Evolutionary conservation across 2,113 vertebrate species (phyloP), one percentile per base, ranked within the genome.

Genomic region (Hippolais icterina): DNA sequence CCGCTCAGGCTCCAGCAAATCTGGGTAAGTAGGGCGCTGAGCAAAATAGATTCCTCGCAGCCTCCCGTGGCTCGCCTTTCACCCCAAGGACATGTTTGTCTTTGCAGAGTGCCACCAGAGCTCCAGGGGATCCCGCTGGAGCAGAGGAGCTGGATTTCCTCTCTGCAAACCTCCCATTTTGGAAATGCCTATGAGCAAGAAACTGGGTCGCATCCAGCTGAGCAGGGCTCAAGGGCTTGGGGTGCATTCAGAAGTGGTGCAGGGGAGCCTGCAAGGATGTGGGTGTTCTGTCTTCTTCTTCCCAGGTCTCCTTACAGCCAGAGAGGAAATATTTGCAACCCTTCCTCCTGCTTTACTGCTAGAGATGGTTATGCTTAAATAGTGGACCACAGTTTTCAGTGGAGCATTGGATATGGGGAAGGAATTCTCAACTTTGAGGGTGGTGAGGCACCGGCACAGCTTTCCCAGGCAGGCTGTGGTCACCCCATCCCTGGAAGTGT

Each of bases 11-110:
- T 90, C 71, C 72, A 84, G 88, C 80, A 79, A 64, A 94, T 92
- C 83, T 93, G 86, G 93, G 88, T 93, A 94, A 96, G 83, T 86
- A 95, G 90, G 72, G 35, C n/a, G 4, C 69, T 31, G 37, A 29
- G 76, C 54, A 75, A 87, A 96, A 78, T 29, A 92, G 69, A 54
- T 50, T 94, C 87, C 66, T 89, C 41, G 25, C 57, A 87, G 87
- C 78, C 74, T 93, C 82, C 53, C 0, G 1, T 7, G 54, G 66
- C 74, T 93, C 1, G 20, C 61, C 65, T 76, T 75, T 93, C 76
- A 56, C 90, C 83, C 83, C 1, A 5, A 84, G 88, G 88, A 78
- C 69, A 35, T 2, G 33, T 33, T 70, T 82, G 63, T 76, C 76
- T 93, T 68, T 93, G 86, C 52, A 60, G 81, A 92, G 68, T 39